These are phyloP conservation scores for Engystomops pustulosus DNA, from an alignment of 2,113 vertebrate species.

Conservation along the genomic window DNA sequence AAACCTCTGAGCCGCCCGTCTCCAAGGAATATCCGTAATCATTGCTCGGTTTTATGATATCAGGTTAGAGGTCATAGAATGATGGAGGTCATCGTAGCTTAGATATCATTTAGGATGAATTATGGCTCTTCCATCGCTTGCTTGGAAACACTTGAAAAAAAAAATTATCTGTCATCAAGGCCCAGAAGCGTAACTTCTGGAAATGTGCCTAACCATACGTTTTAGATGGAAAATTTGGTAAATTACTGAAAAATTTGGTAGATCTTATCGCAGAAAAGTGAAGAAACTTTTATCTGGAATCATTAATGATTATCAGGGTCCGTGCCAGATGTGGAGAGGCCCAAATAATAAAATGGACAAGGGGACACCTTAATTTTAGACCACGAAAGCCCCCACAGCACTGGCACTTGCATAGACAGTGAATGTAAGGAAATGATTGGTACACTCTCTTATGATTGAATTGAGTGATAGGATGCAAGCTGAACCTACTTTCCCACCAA, in stretches of 20 bases:
- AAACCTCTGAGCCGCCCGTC: conserved; percentile 71
- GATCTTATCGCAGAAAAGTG: neutral
- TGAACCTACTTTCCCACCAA: too few species aligned
- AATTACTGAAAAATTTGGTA: neutral
- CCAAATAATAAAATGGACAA: too few species aligned
- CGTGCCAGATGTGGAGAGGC: neutral
- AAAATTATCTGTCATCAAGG: conserved; percentile 13
- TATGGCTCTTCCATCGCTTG: conserved; percentile 15
- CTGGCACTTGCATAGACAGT: too few species aligned
- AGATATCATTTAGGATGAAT: conserved; percentile 35
- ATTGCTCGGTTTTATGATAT: conserved; percentile 14
- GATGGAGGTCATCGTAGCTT: conserved; percentile 19
- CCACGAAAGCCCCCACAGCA: too few species aligned
- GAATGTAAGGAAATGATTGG: too few species aligned
- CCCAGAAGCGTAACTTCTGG: conserved; percentile 8
- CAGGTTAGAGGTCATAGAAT: conserved; percentile 34
- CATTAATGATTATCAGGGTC: neutral
- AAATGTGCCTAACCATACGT: conserved; percentile 24
- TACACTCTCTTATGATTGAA: too few species aligned
- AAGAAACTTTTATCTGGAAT: neutral
- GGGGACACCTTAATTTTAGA: too few species aligned
- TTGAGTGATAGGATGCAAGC: too few species aligned
- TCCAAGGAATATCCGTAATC: conserved; percentile 63
- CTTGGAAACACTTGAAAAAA: conserved; percentile 26
- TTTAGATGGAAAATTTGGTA: neutral